Base-by-base conservation (phyloP, 1,140 invertebrate species). In the Euschistus heros region DNA sequence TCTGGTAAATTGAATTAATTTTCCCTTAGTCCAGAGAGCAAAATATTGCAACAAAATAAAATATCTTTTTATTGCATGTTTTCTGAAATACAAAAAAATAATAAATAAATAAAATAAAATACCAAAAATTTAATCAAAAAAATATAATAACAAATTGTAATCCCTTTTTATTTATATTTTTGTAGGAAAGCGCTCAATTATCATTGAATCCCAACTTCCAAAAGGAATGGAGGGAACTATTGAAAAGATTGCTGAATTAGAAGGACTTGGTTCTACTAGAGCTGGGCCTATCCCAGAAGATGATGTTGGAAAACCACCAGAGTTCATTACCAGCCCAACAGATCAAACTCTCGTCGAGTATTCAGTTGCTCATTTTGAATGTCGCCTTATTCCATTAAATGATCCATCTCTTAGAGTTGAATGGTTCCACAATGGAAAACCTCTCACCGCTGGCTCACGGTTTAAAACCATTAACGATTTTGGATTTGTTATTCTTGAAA, bases 351-450 rank as follows among this genome's bases (percentile, higher is more conserved):
- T 97, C n/a, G 78, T 81, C 15, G 94, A 97, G 78, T 95, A 95
- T 71, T 85, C 87, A 13, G 77, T 94, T 57, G 92, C 92, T 67
- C 93, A 96, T 75, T 94, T 97, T 70, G 93, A 97, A 78, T 94
- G 91, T 69, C 84, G 89, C 47, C 76, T 96, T 22, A 84, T 85
- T 63, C 94, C 94, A n/a, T 83, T 93, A 10, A 91, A 92, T 71
- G 93, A 97, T 77, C 88, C 90, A 0, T 91, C 87, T 65, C 89
- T 97, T 87, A 82, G 87, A 69, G 91, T 97, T 17, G 94, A 97
- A 77, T 97, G 94, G 94, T 97, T 87, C 83, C 92, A 96, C 70
- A 95, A 97, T 75, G 94, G 93, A 37, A 92, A 94, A 78, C 82
- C 91, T 13, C 78, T 96, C 54, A 84, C 87, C 71, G 85, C 89